phyloP scores from a whole-genome alignment of 2,797 vertebrate genomes.

The Myotis vivesi region DNA sequence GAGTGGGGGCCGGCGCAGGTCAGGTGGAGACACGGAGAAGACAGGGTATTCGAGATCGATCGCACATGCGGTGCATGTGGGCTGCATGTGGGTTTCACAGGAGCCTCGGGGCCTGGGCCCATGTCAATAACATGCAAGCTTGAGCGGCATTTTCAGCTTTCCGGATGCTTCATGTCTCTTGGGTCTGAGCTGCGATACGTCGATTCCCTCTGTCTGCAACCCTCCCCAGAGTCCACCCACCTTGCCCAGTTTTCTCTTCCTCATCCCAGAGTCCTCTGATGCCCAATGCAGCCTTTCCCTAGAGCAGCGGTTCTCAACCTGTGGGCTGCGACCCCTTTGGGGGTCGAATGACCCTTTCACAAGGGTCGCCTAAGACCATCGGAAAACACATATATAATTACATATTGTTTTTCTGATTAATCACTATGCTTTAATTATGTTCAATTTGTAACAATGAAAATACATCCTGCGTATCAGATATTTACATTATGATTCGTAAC shows the following conservation, averaged over 20 bases:
- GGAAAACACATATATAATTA: no score
- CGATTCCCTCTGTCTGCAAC: rapidly evolving
- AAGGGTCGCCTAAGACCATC: no score
- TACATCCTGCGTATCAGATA: no score
- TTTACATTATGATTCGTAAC: no score
- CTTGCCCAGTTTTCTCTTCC: rapidly evolving
- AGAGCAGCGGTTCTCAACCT: no score
- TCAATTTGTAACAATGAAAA: no score
- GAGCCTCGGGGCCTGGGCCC: not conserved
- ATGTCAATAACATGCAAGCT: rapidly evolving
- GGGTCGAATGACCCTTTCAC: no score
- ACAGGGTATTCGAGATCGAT: rapidly evolving
- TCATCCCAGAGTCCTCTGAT: rapidly evolving
- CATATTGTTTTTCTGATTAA: no score
- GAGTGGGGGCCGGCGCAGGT: rapidly evolving
- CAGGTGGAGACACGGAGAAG: rapidly evolving
- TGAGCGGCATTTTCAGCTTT: rapidly evolving
- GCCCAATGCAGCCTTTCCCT: not conserved
- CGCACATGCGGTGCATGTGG: rapidly evolving
- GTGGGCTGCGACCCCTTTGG: no score
- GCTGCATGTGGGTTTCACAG: rapidly evolving
- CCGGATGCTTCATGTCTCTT: rapidly evolving
- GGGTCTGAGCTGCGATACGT: rapidly evolving
- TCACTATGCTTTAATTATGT: no score
- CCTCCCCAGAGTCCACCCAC: rapidly evolving